Conservation (phyloP, 92 coral and sea anemone genomes). For the Zoanthus sansibaricus region DNA sequence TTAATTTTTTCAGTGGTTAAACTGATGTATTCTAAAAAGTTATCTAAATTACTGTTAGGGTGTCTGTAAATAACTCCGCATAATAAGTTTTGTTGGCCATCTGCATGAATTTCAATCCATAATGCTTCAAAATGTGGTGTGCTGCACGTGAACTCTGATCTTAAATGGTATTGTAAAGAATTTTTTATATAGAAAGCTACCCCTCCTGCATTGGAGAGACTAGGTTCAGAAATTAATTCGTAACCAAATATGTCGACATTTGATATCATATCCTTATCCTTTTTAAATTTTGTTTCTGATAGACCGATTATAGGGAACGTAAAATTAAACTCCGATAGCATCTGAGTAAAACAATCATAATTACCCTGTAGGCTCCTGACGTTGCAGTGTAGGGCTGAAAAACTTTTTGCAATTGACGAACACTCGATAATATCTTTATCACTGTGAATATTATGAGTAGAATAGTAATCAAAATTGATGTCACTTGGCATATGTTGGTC, state of each 20-base stretch:
- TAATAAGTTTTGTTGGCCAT: no score
- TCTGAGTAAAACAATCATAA: not conserved
- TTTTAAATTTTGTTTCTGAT: not conserved
- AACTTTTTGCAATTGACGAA: not conserved
- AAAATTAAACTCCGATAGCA: not conserved
- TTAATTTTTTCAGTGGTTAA: no score
- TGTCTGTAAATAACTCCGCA: no score
- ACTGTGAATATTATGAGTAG: conserved; percentile 39
- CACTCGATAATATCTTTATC: conserved; percentile 14
- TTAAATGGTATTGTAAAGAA: no score
- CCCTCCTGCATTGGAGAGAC: no score
- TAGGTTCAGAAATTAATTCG: no score
- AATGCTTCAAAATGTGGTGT: no score
- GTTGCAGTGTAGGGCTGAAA: conserved; percentile 30
- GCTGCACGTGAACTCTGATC: no score
- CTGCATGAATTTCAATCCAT: no score
- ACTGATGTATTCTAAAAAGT: no score
- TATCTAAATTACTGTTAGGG: no score
- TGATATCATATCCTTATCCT: not conserved
- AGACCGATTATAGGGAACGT: not conserved
- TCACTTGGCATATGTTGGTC: conserved; percentile 46
- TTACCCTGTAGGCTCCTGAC: not conserved
- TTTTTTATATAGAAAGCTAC: no score
- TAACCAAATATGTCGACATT: not conserved
- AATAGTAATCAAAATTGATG: conserved; percentile 36